Percentiles rank a stretch among this genome's conserved stretches.
These are phyloP conservation scores for Eulacestoma nigropectus DNA, from an alignment of 2,113 vertebrate species.

Conservation along the genomic window DNA sequence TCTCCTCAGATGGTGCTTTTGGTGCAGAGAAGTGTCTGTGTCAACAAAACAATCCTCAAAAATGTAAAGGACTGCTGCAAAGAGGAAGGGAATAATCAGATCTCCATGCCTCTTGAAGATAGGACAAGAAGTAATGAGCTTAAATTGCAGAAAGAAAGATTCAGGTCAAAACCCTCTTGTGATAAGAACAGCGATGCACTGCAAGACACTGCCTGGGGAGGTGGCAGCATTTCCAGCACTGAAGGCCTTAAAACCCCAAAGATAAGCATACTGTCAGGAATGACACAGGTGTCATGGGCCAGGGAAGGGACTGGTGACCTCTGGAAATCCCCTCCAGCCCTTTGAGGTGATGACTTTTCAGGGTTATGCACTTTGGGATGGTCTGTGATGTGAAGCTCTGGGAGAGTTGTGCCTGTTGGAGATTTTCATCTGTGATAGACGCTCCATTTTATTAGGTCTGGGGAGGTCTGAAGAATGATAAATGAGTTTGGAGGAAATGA, in stretches of 20 bases:
- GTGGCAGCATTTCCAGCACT: neutral
- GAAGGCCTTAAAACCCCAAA: neutral
- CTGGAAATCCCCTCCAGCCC: neutral
- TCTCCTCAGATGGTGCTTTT: neutral
- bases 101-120: neutral
- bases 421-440: neutral
- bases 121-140: conserved; percentile 22
- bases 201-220: conserved; percentile 2
- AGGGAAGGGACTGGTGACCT: neutral
- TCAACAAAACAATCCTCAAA: conserved; percentile 23
- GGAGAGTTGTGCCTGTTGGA: neutral
- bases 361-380: neutral
- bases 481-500: neutral
- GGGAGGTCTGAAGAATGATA: neutral
- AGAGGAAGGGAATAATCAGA: conserved; percentile 40
- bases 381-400: neutral
- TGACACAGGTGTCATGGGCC: neutral
- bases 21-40: neutral
- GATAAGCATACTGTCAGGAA: conserved; percentile 14
- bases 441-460: neutral
- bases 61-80: neutral
- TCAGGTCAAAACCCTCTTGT: neutral
- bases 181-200: neutral
- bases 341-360: neutral
- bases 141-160: conserved; percentile 22